Conservation (phyloP, 1,140 invertebrate genomes). For the Zaprionus tsacasi region DNA sequence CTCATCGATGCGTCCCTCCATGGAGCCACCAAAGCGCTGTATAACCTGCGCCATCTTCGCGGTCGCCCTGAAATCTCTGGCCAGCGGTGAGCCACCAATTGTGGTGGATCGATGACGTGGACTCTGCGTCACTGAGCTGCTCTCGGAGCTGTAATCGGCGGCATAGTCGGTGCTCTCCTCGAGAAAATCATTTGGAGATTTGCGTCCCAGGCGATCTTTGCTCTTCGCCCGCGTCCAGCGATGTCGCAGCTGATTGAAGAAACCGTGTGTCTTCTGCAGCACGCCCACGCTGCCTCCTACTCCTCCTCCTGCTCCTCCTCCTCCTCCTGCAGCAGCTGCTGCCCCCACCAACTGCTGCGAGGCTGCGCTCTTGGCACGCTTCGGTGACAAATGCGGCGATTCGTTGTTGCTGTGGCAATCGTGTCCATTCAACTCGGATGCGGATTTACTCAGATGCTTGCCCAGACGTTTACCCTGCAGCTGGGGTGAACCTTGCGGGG, state of each 20-base stretch:
- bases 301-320: conserved; percentile 26
- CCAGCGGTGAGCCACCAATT: conserved; percentile 75
- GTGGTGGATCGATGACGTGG: conserved; percentile 86
- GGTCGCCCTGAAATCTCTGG: conserved; percentile 73
- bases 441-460: conserved; percentile 86
- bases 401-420: conserved; percentile 69
- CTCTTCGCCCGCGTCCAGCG: conserved; percentile 87
- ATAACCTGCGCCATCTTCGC: conserved; percentile 81
- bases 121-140: conserved; percentile 89
- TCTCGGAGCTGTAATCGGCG: conserved; percentile 89
- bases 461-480: conserved; percentile 65
- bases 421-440: conserved; percentile 85
- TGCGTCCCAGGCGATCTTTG: conserved; percentile 86
- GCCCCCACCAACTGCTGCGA: conserved; percentile 63
- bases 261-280: conserved; percentile 89
- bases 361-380: conserved; percentile 84
- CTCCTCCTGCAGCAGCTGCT: conserved; percentile 21
- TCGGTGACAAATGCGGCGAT: conserved; percentile 84
- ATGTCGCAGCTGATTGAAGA: conserved; percentile 88
- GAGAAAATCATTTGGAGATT: conserved; percentile 84
- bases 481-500: conserved; percentile 75
- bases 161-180: conserved; percentile 89
- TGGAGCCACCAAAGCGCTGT: conserved; percentile 79
- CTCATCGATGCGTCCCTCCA: conserved; percentile 84
- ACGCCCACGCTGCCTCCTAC: conserved; percentile 85